A percentile compares a stretch with the other conserved stretches of the same genome.
These are phyloP conservation scores for Nephila pilipes DNA, from an alignment of 1,140 invertebrate genomes.

Conservation along the genomic window DNA sequence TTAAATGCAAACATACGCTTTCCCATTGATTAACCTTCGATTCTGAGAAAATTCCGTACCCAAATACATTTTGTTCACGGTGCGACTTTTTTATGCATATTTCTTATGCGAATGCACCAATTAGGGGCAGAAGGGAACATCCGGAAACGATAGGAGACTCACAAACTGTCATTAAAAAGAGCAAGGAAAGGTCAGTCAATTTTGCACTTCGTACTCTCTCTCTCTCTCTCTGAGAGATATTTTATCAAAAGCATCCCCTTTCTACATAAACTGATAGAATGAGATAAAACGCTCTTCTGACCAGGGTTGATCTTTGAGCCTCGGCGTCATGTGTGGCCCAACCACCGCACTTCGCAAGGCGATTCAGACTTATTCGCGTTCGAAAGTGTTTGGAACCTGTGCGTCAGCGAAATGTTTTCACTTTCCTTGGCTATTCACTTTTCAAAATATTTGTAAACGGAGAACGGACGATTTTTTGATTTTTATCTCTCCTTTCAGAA, in stretches of 20 bases:
- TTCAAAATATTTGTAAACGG: slow-evolving; percentile 19
- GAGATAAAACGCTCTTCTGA: slow-evolving; percentile 66
- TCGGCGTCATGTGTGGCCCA: slow-evolving; percentile 50
- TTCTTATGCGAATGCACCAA: not conserved
- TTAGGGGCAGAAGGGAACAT: not conserved
- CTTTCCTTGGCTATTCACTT: not conserved
- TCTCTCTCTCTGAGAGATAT: slow-evolving; percentile 19
- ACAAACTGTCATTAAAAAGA: not conserved
- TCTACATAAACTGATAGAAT: slow-evolving; percentile 63
- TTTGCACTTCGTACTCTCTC: slow-evolving; percentile 62
- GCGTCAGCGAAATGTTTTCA: slow-evolving; percentile 37
- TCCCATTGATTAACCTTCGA: no score
- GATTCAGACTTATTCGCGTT: not conserved
- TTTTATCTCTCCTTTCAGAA: not conserved
- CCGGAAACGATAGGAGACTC: slow-evolving; percentile 57
- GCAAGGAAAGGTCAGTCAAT: slow-evolving; percentile 55
- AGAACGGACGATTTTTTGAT: not conserved
- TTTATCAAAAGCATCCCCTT: slow-evolving; percentile 68
- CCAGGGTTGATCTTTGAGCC: slow-evolving; percentile 70
- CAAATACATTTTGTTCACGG: not conserved
- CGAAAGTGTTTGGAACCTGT: not conserved
- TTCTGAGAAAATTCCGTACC: not conserved
- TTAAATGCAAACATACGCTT: no score
- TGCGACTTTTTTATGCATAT: not conserved
- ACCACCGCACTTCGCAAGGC: not conserved